Evolutionary conservation across 2,888 invertebrate species (phyloP), one percentile per base, ranked within the genome.

Genomic region (Nomada ferruginata): DNA sequence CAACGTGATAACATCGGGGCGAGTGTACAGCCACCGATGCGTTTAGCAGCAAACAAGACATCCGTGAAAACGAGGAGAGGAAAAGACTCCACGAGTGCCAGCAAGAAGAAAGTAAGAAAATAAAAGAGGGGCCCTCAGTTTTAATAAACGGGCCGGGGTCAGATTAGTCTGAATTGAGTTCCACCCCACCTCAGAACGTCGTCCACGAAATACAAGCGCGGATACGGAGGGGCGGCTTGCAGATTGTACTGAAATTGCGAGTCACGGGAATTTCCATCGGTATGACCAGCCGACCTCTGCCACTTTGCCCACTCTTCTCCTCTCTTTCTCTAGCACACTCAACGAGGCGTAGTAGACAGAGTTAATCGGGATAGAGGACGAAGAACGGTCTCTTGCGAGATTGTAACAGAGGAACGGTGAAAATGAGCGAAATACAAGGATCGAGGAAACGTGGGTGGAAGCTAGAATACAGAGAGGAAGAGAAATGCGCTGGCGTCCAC

Each of bases 121-220:
- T 29, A 61, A 73, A 75, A 81, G 78, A 64, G 73, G 55, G 76
- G 84, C 85, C 83, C 87, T 90, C 90, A 88, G 18, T 66, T 82
- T 84, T 82, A 69, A 85, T 84, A 79, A 82, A 79, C 77, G 73
- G 77, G 76, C 86, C 89, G 85, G 87, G 85, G 83, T 87, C 88
- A 90, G 87, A 90, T 83, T 90, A 90, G 90, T 90, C 88, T 87
- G 88, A 90, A 90, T 90, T 90, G 87, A 90, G 87, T 90, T 90
- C 86, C 87, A 78, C 75, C 79, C 74, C 74, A 23, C 23, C 66
- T 53, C 55, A 53, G 71, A 47, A 13, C 61, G 55, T 74, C 53
- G 36, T 69, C 69, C 59, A 59, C 64, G 81, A 53, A 59, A 73
- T 47, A 72, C 66, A 36, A 26, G 26, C 23, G 23, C 13, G 70